Evolutionary conservation across 2,888 invertebrate species (phyloP).

Genomic region (Hemaris fuciformis): DNA sequence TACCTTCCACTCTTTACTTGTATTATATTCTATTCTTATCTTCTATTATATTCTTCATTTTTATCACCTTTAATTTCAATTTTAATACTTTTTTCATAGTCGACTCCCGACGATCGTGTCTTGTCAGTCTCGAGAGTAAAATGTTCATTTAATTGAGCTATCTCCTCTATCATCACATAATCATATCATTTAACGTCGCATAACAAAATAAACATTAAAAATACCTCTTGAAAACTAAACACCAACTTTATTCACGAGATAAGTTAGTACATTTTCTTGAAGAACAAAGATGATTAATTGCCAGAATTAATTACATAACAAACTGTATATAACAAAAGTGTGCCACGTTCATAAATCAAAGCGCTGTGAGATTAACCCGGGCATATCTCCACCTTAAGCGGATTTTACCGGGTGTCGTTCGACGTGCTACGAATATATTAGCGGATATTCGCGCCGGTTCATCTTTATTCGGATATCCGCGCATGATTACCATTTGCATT

Average conservation of each 20-base stretch:
- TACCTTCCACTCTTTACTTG: too few species aligned
- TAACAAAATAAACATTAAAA: too few species aligned
- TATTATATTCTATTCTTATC: too few species aligned
- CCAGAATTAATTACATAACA: conserved; percentile 35
- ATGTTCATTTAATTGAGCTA: too few species aligned
- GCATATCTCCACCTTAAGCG: conserved; percentile 75
- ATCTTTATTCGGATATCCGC: conserved; percentile 55
- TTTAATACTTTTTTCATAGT: too few species aligned
- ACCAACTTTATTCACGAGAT: not conserved
- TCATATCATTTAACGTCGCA: too few species aligned
- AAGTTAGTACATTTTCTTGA: conserved; percentile 6
- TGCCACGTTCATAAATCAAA: conserved; percentile 68
- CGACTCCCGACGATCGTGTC: too few species aligned
- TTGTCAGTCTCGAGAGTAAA: too few species aligned
- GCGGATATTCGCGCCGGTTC: conserved; percentile 40
- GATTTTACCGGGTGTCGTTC: conserved; percentile 69
- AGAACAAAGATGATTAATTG: conserved; percentile 29
- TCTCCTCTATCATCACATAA: too few species aligned
- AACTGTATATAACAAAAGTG: conserved; percentile 46
- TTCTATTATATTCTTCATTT: too few species aligned
- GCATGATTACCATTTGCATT: conserved; percentile 58
- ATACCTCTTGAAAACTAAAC: not conserved
- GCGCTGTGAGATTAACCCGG: conserved; percentile 66
- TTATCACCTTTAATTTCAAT: too few species aligned
- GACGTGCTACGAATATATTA: conserved; percentile 75